Base-by-base conservation (phyloP, 92 coral and sea anemone genomes). In the Actinostola sp. region DNA sequence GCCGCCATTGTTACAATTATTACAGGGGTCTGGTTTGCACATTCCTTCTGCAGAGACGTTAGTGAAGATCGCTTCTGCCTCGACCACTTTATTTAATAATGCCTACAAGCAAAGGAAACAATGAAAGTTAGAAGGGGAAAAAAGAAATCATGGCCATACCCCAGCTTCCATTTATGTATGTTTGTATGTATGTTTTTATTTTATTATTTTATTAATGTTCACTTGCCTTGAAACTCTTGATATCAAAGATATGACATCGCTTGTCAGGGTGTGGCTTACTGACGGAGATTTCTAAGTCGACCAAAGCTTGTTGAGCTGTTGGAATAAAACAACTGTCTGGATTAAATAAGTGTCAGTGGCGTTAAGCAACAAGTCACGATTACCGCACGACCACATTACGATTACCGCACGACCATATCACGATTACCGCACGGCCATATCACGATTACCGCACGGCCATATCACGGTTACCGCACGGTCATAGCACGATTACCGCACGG, bases 11-110 rank as follows among this genome's bases (percentile, higher is more conserved):
- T 63, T 41, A 42, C 99, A 95, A 29, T 84, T 79, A 41, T 80
- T 69, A 70, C 99, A 95, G 0, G 92, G 88, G 46, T 92, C 86
- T 7, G 85, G 75, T 31, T 86, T 82, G 58, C 99, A 95, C 35
- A 85, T 65, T n/a, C 72, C 33, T 6, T 86, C 79, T 6, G 92
- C 86, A 44, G 86, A 64, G 25, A 71, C 81, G 24, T 80, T 85
- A 1, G 76, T 82, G 0, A 88, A 74, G 33, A 69, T 74, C n/a
- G 89, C 77, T 3, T 73, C 44, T 21, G 79, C 79, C 20, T 77
- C 66, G 16, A 91, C 44, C 9, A 78, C 73, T 14, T 72, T 65
- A 53, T 86, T 78, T 24, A 93, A 67, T 34, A 72, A 51, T 53
- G 71, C 63, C 98, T 93, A 60, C 12, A 55, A 50, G 29, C 15